Evolutionary conservation across 2,888 invertebrate genomes (phyloP).

Genomic region (Elaeidobius kamerunicus): DNA sequence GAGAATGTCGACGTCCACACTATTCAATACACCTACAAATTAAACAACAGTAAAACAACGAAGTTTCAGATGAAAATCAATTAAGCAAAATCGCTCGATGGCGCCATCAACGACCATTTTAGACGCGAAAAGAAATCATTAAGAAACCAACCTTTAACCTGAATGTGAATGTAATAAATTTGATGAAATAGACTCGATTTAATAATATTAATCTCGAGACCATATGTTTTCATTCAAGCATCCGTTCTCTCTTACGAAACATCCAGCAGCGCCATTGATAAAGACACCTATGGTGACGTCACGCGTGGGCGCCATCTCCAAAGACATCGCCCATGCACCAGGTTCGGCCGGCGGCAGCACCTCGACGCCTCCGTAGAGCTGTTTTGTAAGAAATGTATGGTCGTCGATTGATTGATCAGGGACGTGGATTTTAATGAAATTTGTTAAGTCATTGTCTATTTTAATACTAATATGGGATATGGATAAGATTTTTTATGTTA

Average conservation of each 20-base stretch:
- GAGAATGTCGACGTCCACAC: no score
- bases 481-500: no score
- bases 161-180: no score
- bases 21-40: no score
- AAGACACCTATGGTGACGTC: constrained; percentile 26
- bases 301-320: constrained; percentile 30
- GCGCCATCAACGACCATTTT: constrained; percentile 3
- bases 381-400: constrained; percentile 6
- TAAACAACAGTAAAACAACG: no score
- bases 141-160: constrained; percentile 12
- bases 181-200: constrained; percentile 16
- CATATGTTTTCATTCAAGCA: constrained; percentile 26
- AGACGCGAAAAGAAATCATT: constrained; percentile 3
- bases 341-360: constrained; percentile 24
- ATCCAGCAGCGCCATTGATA: constrained; percentile 26
- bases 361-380: constrained; percentile 23
- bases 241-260: constrained; percentile 25
- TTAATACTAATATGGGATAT: no score
- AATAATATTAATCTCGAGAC: constrained; percentile 9
- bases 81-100: neutral
- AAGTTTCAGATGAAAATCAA: no score
- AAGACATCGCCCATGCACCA: constrained; percentile 26
- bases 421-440: no score
- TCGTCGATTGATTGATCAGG: no score
- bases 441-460: no score